Evolutionary conservation across 2,888 invertebrate genomes (phyloP), one percentile per base, ranked within the genome.

Genomic region (Lasioglossum malachurum): DNA sequence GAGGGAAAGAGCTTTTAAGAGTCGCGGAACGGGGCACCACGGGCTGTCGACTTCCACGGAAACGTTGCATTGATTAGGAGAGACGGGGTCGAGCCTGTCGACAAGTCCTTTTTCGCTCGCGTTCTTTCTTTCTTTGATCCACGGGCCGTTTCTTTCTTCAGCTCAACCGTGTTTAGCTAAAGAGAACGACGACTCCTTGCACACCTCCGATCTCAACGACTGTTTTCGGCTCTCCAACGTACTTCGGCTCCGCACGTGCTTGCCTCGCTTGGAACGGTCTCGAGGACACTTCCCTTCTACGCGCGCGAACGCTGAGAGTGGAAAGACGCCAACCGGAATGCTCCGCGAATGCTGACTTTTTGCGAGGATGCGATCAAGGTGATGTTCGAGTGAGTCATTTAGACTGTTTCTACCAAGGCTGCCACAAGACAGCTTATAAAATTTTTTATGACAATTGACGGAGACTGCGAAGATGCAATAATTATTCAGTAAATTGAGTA

Each of bases 161-260:
- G 74, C 49, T 49, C 71, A 44, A 41, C 31, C 2, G 16, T 64
- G 60, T 64, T 64, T 64, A 31, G 60, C 16, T 7, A 64, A 31
- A 64, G 60, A 27, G 67, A 64, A 76, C 83, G 92, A 90, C 88
- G 89, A 90, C 92, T 93, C 90, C 84, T 83, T 91, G 91, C 92
- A 90, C 90, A 90, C 90, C 93, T 93, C 84, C 84, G 78, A 89
- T 91, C 92, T 94, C 94, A 94, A 94, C 94, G 93, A 94, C 93
- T 93, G 93, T 94, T 94, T 93, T 92, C 92, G 91, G 46, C 91
- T 93, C 93, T 93, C 91, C 92, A 94, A 92, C 92, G 93, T 92
- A 92, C 92, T 91, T 91, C 74, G 81, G 79, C 60, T 64, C 90
- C 90, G 94, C 94, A 93, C 94, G 94, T 93, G 95, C 93, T 83